These are phyloP conservation scores for Hydropsyche betteni DNA, from an alignment of 2,888 invertebrate species.

Conservation along the genomic window DNA sequence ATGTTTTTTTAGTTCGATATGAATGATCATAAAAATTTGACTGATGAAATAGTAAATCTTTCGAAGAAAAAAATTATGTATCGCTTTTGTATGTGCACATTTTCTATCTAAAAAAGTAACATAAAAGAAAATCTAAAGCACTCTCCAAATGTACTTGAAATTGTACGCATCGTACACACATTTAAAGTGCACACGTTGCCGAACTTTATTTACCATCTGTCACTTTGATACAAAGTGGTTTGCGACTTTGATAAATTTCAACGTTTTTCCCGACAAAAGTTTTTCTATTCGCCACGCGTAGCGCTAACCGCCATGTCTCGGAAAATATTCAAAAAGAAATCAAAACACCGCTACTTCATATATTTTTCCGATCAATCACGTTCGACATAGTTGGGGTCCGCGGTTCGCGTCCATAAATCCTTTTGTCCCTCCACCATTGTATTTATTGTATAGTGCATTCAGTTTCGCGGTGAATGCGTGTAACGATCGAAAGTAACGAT, in stretches of 20 bases:
- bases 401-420: not conserved
- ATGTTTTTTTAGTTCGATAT: no score
- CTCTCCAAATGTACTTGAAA: no score
- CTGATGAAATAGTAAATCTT: no score
- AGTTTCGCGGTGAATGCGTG: conserved; percentile 43
- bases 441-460: not conserved
- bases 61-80: not conserved
- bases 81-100: conserved; percentile 11
- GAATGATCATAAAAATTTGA: no score
- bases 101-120: not conserved
- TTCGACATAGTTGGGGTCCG: not conserved
- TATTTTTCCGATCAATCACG: not conserved
- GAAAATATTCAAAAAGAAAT: not conserved
- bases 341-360: not conserved
- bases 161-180: no score
- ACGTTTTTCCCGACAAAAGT: conserved; percentile 5
- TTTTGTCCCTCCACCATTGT: conserved; percentile 8
- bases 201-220: conserved; percentile 11
- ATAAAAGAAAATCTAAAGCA: no score
- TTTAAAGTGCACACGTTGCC: no score
- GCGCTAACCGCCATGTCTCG: conserved; percentile 37
- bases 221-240: conserved; percentile 29
- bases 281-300: conserved; percentile 43
- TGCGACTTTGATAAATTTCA: conserved; percentile 35
- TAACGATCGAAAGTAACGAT: conserved; percentile 40